phyloP scores from a whole-genome alignment of 2,113 vertebrate genomes.

The Lophochroa leadbeateri region DNA sequence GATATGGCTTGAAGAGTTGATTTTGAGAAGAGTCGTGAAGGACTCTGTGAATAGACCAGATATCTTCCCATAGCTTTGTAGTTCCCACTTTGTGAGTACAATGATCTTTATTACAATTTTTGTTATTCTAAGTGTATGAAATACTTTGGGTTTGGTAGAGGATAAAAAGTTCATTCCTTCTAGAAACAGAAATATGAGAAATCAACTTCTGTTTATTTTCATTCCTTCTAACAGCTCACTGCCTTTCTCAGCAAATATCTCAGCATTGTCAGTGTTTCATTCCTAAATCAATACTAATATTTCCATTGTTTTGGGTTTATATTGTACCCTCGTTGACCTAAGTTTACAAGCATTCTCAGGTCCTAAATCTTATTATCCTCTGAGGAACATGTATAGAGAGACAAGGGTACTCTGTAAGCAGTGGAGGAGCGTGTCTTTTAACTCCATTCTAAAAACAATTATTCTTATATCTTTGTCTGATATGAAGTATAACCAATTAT shows the following conservation, averaged over 20 bases:
- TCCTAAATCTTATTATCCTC: not conserved
- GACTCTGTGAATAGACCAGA: not conserved
- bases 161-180: not conserved
- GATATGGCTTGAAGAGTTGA: not conserved
- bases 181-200: not conserved
- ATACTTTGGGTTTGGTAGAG: not conserved
- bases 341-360: not conserved
- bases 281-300: conserved; percentile 15
- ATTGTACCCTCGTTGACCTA: not conserved
- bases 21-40: not conserved
- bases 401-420: not conserved
- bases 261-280: not conserved
- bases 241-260: not conserved
- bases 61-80: not conserved
- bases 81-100: not conserved
- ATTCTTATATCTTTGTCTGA: not conserved
- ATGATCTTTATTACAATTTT: not conserved
- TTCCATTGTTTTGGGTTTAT: not conserved
- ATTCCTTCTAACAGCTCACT: not conserved
- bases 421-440: not conserved
- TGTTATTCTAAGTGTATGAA: not conserved
- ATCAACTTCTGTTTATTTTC: not conserved
- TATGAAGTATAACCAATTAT: not conserved
- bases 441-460: not conserved
- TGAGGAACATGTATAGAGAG: not conserved